phyloP scores from a whole-genome alignment of 2,888 invertebrate genomes.

The Gymnocheta viridis region DNA sequence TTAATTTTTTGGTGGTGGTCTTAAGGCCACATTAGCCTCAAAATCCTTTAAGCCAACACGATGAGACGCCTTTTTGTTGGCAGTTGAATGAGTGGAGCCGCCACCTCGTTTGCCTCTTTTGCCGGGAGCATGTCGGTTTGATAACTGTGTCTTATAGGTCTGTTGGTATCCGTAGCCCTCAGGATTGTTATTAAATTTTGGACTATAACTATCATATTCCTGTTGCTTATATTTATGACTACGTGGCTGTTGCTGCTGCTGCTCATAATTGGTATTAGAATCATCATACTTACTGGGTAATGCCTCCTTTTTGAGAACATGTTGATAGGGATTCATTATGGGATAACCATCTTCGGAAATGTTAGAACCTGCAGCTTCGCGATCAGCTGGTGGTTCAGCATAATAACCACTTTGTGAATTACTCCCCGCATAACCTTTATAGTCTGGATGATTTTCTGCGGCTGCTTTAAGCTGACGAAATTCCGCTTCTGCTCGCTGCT shows the following conservation, averaged over 20 bases:
- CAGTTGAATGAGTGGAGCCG: constrained; percentile 65
- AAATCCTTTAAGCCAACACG: constrained; percentile 74
- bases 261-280: constrained; percentile 70
- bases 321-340: constrained; percentile 78
- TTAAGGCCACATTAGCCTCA: constrained; percentile 79
- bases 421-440: constrained; percentile 75
- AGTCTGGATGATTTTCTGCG: constrained; percentile 74
- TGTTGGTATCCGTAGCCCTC: constrained; percentile 82
- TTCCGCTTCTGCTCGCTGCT: constrained; percentile 71
- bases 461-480: constrained; percentile 72
- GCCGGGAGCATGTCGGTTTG: constrained; percentile 71
- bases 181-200: constrained; percentile 81
- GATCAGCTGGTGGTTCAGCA: constrained; percentile 75
- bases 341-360: constrained; percentile 78
- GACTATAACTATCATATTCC: constrained; percentile 80
- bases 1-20: constrained; percentile 78
- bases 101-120: constrained; percentile 80
- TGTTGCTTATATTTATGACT: constrained; percentile 67
- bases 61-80: constrained; percentile 68
- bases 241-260: constrained; percentile 71
- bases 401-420: constrained; percentile 74
- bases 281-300: constrained; percentile 75
- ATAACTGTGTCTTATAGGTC: constrained; percentile 75
- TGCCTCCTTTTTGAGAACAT: constrained; percentile 78
- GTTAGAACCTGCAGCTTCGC: constrained; percentile 43